Evolutionary conservation across 2,797 vertebrate species (phyloP).

Genomic region (Fistularia tabacaria): DNA sequence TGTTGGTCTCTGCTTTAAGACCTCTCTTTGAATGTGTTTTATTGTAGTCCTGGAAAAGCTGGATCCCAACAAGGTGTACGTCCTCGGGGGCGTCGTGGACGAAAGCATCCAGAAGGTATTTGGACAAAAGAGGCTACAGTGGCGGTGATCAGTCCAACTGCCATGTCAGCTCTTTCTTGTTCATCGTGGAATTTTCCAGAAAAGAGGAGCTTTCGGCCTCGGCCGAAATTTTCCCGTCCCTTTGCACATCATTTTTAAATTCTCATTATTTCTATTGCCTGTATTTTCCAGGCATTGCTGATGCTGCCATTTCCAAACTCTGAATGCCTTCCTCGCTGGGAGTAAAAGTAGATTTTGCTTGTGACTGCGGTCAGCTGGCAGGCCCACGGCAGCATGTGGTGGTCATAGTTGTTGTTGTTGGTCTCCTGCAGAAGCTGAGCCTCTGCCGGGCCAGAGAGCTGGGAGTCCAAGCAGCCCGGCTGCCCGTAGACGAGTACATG

Average conservation of each 20-base stretch:
- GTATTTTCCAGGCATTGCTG: no score
- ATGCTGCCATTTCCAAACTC: no score
- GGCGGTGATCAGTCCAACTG: no score
- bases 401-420: neutral
- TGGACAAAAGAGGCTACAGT: neutral
- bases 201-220: no score
- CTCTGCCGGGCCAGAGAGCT: slow-evolving; percentile 77
- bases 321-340: no score
- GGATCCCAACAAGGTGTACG: slow-evolving; percentile 79
- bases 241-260: no score
- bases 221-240: no score
- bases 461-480: slow-evolving; percentile 74
- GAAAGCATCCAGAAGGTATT: slow-evolving; percentile 91
- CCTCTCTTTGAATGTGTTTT: neutral
- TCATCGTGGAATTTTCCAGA: neutral
- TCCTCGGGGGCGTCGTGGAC: slow-evolving; percentile 95
- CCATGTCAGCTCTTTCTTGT: neutral
- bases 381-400: no score
- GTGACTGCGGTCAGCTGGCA: neutral
- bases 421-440: slow-evolving; percentile 78
- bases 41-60: slow-evolving; percentile 80
- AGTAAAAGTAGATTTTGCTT: neutral
- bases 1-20: neutral
- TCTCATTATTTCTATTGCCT: no score
- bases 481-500: slow-evolving; percentile 91